Percentiles rank a stretch among this genome's conserved stretches.
phyloP scores from a whole-genome alignment of 2,888 invertebrate genomes.

The Leptinotarsa rubiginosa region DNA sequence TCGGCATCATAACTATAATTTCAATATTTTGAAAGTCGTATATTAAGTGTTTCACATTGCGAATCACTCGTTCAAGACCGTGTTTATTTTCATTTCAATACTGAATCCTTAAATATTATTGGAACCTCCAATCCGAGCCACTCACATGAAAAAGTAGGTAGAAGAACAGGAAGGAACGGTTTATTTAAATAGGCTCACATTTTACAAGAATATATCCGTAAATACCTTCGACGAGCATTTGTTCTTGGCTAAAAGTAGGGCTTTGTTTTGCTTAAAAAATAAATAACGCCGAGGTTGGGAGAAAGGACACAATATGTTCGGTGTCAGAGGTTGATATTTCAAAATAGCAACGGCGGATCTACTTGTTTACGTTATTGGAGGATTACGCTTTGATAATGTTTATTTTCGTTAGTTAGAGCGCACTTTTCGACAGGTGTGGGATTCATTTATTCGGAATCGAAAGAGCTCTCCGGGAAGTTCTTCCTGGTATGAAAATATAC shows the following conservation, averaged over 20 bases:
- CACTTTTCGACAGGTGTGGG: slow-evolving; percentile 48
- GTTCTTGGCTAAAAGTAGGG: slow-evolving; percentile 52
- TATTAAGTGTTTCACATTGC: slow-evolving; percentile 18
- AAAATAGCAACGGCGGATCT: slow-evolving; percentile 42
- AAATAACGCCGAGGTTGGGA: slow-evolving; percentile 54
- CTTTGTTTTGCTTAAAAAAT: slow-evolving; percentile 59
- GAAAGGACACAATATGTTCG: slow-evolving; percentile 49
- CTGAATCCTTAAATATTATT: slow-evolving; percentile 25
- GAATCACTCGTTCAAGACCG: slow-evolving; percentile 8
- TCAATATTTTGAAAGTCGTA: slow-evolving; percentile 6
- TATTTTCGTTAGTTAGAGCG: slow-evolving; percentile 28
- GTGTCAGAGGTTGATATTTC: slow-evolving; percentile 34
- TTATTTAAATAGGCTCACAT: slow-evolving; percentile 48
- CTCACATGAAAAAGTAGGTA: slow-evolving; percentile 41
- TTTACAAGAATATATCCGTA: slow-evolving; percentile 44
- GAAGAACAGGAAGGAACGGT: slow-evolving; percentile 47
- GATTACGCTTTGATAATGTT: slow-evolving; percentile 44
- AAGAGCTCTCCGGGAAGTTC: slow-evolving; percentile 14
- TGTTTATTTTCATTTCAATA: slow-evolving; percentile 25
- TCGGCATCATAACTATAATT: slow-evolving; percentile 5
- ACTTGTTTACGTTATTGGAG: slow-evolving; percentile 40
- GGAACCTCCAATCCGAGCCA: slow-evolving; percentile 25
- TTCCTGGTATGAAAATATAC: slow-evolving; percentile 10
- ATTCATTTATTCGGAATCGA: slow-evolving; percentile 12
- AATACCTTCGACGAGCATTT: slow-evolving; percentile 48